Percentiles rank a stretch among this genome's conserved stretches.
Conservation (phyloP, 2,113 vertebrate species). For the Psittacula cyanocephala region DNA sequence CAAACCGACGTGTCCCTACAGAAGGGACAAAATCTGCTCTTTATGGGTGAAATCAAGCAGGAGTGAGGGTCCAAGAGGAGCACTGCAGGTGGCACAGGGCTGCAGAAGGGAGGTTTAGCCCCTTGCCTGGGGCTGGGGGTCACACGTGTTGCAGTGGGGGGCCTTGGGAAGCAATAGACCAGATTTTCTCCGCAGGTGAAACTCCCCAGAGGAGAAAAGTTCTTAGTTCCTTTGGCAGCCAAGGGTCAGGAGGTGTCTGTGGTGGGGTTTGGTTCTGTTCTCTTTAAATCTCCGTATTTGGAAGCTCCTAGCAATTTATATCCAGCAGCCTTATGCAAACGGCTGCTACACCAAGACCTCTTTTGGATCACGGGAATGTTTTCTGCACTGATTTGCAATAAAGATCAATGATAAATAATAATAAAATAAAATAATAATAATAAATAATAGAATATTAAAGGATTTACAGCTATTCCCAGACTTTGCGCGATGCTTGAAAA, state of each 20-base stretch:
- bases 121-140: not conserved
- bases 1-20: accelerated
- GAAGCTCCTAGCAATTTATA: slow-evolving; percentile 11
- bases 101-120: accelerated
- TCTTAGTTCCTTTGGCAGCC: not conserved
- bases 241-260: not conserved
- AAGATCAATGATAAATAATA: not conserved
- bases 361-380: not conserved
- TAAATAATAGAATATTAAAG: not conserved
- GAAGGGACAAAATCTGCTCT: not conserved
- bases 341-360: not conserved
- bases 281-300: not conserved
- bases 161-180: not conserved
- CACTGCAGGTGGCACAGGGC: not conserved
- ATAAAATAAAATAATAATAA: too few relatives aligned
- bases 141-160: not conserved
- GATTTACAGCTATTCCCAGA: not conserved
- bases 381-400: not conserved
- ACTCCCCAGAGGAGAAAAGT: not conserved
- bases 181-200: not conserved
- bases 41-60: not conserved
- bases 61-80: not conserved
- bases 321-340: not conserved
- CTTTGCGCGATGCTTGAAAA: not conserved
- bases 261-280: not conserved